These are phyloP conservation scores for Pygoscelis adeliae DNA, from an alignment of 2,113 vertebrate genomes.

Conservation along the genomic window DNA sequence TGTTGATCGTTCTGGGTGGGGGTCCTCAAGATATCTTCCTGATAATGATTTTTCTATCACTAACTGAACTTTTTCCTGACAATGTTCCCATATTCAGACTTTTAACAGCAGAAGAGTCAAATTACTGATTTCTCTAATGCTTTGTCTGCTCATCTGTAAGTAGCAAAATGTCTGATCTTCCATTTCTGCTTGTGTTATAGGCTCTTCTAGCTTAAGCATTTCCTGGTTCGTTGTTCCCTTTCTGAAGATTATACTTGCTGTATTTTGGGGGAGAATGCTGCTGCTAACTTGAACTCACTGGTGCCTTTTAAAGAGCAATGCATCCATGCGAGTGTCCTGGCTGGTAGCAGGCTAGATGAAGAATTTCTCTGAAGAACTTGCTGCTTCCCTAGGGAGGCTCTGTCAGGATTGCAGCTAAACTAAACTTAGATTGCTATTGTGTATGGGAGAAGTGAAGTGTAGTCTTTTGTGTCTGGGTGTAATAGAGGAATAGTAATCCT, in stretches of 20 bases:
- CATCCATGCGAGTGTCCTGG: neutral
- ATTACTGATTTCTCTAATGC: neutral
- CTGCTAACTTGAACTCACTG: neutral
- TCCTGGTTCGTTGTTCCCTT: neutral
- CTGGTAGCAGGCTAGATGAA: neutral
- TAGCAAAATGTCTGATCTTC: neutral
- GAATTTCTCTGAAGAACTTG: neutral
- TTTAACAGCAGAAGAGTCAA: neutral
- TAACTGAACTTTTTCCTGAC: neutral
- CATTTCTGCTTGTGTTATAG: neutral
- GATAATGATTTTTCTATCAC: neutral
- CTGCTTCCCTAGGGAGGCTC: slow-evolving; percentile 12
- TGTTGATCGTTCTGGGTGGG: rapidly evolving
- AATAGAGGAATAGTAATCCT: slow-evolving; percentile 4
- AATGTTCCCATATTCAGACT: neutral
- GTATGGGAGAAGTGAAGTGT: neutral
- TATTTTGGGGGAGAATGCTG: neutral
- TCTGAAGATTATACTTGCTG: neutral
- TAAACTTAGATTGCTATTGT: neutral
- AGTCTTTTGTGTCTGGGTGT: neutral
- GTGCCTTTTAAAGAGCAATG: neutral
- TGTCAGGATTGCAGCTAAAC: slow-evolving; percentile 32
- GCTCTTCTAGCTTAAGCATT: neutral
- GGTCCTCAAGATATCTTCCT: neutral
- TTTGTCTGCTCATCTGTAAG: neutral